A percentile compares a stretch with the other conserved stretches of the same genome.
These are phyloP conservation scores for Eilema depressum DNA, from an alignment of 2,888 invertebrate species.

Conservation along the genomic window DNA sequence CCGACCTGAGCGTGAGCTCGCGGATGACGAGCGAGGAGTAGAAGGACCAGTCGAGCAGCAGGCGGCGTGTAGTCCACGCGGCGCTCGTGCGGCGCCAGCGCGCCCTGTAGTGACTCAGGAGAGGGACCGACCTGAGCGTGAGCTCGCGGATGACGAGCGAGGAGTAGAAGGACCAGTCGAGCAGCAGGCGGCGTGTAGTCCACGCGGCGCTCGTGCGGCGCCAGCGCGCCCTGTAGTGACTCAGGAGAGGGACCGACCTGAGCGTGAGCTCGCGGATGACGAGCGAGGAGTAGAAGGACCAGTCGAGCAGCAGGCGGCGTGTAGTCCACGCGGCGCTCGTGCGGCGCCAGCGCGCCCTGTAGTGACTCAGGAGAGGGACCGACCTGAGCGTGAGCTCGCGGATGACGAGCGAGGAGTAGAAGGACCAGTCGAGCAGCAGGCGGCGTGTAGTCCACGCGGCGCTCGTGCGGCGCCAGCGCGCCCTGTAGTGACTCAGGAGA, in stretches of 20 bases:
- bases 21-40: constrained; percentile 99
- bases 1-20: constrained; percentile 93
- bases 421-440: constrained; percentile 99
- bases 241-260: constrained; percentile 50
- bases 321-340: constrained; percentile 94
- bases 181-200: constrained; percentile 96
- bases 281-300: constrained; percentile 99
- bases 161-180: constrained; percentile 99
- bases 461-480: constrained; percentile 96
- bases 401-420: constrained; percentile 99
- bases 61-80: constrained; percentile 94
- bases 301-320: constrained; percentile 97
- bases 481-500: constrained; percentile 77
- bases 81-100: constrained; percentile 95
- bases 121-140: constrained; percentile 88
- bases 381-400: constrained; percentile 95
- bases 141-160: constrained; percentile 99
- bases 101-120: constrained; percentile 87
- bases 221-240: constrained; percentile 91
- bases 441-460: constrained; percentile 93
- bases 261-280: constrained; percentile 98
- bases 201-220: constrained; percentile 94
- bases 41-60: constrained; percentile 99
- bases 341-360: constrained; percentile 95
- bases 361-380: not conserved